A percentile compares a stretch with the other conserved stretches of the same genome.
Conservation (phyloP, 1,140 invertebrate species). For the Hyposmocoma kahamanoa region DNA sequence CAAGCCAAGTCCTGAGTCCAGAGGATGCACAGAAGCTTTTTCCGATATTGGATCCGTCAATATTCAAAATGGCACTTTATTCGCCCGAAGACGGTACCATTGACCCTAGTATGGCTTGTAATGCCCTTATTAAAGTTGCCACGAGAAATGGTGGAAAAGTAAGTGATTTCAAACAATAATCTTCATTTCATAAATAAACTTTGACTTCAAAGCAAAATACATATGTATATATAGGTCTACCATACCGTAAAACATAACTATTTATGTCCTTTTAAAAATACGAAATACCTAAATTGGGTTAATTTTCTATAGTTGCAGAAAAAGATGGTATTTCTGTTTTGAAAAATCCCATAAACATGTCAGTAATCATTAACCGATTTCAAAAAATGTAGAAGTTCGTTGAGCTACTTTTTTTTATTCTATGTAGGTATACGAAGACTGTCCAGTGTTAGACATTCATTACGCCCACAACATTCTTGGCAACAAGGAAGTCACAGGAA, state of each 20-base stretch:
- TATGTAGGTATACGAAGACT: slow-evolving; percentile 87
- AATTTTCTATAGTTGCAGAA: no score
- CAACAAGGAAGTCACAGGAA: slow-evolving; percentile 80
- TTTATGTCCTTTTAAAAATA: no score
- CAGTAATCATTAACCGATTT: no score
- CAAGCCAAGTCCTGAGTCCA: slow-evolving; percentile 82
- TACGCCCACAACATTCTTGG: slow-evolving; percentile 78
- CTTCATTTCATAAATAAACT: not conserved
- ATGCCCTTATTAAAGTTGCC: slow-evolving; percentile 82
- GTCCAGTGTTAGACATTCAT: slow-evolving; percentile 80
- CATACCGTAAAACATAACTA: no score
- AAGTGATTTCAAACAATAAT: no score
- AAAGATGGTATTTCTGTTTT: no score
- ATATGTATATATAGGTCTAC: no score
- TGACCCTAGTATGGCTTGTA: slow-evolving; percentile 87
- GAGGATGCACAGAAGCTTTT: slow-evolving; percentile 85
- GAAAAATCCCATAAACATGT: no score
- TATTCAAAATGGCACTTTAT: slow-evolving; percentile 85
- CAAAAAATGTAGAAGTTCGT: no score
- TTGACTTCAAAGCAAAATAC: no score
- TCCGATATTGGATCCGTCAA: slow-evolving; percentile 83
- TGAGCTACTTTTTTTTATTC: no score
- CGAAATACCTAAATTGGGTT: no score
- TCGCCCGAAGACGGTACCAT: slow-evolving; percentile 87
- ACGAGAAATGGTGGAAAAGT: slow-evolving; percentile 82